These are phyloP conservation scores for Galerucella nymphaeae DNA, from an alignment of 2,888 invertebrate species.

Conservation along the genomic window DNA sequence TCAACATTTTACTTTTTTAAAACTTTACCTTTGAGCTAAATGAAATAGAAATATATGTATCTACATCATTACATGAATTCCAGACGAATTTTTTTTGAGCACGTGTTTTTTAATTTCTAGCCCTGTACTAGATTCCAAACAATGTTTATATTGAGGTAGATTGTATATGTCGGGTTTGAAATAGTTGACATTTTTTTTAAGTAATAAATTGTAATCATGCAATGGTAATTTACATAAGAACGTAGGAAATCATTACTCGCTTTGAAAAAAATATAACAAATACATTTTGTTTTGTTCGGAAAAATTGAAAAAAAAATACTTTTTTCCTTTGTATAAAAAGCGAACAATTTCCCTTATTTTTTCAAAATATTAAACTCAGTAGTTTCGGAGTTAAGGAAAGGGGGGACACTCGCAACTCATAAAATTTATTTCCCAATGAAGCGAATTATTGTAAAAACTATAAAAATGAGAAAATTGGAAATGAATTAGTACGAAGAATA, in stretches of 20 bases:
- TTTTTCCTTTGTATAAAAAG: too few species aligned
- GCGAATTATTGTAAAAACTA: too few species aligned
- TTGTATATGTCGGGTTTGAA: neutral
- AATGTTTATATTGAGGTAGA: neutral
- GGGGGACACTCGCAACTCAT: too few species aligned
- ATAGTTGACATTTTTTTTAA: conserved; percentile 1
- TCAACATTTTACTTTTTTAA: too few species aligned
- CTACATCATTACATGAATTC: neutral
- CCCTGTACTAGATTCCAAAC: conserved; percentile 5
- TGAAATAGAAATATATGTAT: neutral
- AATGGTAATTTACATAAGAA: neutral
- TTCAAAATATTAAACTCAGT: too few species aligned
- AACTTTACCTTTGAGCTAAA: too few species aligned
- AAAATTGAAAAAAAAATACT: neutral
- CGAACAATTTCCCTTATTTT: too few species aligned
- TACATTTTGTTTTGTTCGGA: neutral
- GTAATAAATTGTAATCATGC: neutral
- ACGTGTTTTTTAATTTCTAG: neutral
- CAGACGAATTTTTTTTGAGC: neutral
- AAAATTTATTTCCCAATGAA: too few species aligned
- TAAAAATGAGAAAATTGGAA: too few species aligned
- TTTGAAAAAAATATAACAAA: neutral
- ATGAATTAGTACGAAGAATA: neutral
- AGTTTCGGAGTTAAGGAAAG: too few species aligned
- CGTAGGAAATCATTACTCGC: neutral